Evolutionary conservation across 2,797 vertebrate species (phyloP), one percentile per base, ranked within the genome.

Genomic region (Sebastes alutus): DNA sequence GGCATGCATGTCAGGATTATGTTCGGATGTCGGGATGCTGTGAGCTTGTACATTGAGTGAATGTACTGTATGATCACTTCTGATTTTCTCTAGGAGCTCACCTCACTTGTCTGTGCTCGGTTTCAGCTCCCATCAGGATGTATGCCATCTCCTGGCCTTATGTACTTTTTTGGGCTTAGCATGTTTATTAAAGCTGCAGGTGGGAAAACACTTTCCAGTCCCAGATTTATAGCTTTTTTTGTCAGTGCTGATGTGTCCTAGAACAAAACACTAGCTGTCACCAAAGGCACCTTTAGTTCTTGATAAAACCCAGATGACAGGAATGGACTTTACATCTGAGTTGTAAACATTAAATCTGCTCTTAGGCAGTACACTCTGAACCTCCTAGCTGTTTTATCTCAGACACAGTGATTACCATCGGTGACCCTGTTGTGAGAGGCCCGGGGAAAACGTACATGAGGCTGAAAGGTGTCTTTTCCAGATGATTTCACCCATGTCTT

Each of bases 261-360:
- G 35, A 81, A 72, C 55, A 76, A 78, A 85, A 55, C 22, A 58
- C 29, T 49, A 55, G 12, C 73, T 70, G 81, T 90, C 77, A 84
- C 64, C 30, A 71, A 67, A 76, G 58, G 69, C 75, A 63, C 64
- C 33, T 79, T 83, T 83, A 69, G 63, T 49, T 80, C 65, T 68
- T 55, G 46, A 78, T 75, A 73, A 82, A 65, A 54, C 76, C 56
- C 33, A 80, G 56, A 63, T 63, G 54, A 83, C 64, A 81, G 23
- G 22, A 81, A 58, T 76, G 16, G 52, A 78, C 75, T 64, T 65
- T 56, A 71, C 49, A 77, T 90, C 61, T 9, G 68, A 63, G 74
- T 75, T 70, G 61, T 66, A 70, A 81, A 82, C 23, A 69, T 63
- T 10, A 67, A 55, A 76, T 67, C 72, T 61, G 5, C 58, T 25